Conservation (phyloP, 2,888 invertebrate genomes). For the Ariolimax columbianus region DNA sequence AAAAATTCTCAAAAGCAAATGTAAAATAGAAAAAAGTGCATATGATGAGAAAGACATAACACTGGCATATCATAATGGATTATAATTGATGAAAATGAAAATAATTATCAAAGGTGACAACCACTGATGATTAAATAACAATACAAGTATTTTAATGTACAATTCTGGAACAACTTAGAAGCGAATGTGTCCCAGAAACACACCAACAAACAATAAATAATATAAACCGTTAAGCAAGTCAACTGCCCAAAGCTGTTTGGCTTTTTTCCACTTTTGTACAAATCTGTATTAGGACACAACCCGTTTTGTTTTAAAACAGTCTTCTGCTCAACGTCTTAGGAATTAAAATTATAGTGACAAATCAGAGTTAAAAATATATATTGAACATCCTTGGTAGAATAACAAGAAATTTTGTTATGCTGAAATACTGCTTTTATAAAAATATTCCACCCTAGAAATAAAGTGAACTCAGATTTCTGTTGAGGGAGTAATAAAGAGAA, state of each 20-base stretch:
- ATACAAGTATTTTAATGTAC: background rate
- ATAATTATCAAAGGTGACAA: background rate
- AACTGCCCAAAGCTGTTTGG: background rate
- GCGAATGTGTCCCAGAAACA: background rate
- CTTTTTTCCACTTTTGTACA: background rate
- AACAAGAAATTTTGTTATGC: background rate
- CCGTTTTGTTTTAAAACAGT: background rate
- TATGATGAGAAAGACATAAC: conserved; percentile 3
- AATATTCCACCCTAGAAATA: background rate
- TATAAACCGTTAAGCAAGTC: background rate
- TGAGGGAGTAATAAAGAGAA: background rate
- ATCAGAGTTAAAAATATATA: background rate
- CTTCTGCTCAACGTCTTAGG: background rate
- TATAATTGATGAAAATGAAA: background rate
- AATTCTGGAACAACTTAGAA: background rate
- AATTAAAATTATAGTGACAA: too few relatives aligned
- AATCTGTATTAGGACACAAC: background rate
- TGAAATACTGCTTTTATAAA: too few relatives aligned
- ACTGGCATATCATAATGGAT: background rate
- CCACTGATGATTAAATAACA: background rate
- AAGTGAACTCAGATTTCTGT: background rate
- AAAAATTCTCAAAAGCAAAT: background rate
- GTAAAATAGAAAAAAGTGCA: background rate
- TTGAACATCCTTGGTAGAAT: background rate
- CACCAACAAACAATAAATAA: background rate